Percentiles rank a stretch among this genome's conserved stretches.
phyloP scores from a whole-genome alignment of 2,797 vertebrate genomes.

The Rhinatrema bivittatum region DNA sequence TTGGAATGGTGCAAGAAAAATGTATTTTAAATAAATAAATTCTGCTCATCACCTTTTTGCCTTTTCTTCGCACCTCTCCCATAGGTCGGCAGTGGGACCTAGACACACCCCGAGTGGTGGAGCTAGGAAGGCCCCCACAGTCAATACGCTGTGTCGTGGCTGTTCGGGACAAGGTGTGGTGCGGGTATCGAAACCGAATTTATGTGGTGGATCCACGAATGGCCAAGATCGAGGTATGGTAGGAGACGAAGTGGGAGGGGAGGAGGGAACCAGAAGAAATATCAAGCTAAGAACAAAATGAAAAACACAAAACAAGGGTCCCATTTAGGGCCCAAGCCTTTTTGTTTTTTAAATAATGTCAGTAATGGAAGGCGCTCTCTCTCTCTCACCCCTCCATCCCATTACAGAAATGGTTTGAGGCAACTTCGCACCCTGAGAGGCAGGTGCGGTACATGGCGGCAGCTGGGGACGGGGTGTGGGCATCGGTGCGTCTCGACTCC shows the following conservation, averaged over 20 bases:
- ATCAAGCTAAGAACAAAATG: background rate
- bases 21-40: too few relatives aligned
- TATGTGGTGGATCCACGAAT: slow-evolving; percentile 17
- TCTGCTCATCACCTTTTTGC: background rate
- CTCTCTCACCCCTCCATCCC: too few relatives aligned
- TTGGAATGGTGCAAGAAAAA: too few relatives aligned
- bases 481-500: slow-evolving; percentile 23
- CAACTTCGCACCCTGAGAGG: slow-evolving; percentile 14
- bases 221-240: slow-evolving; percentile 15
- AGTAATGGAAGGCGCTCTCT: too few relatives aligned
- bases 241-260: background rate
- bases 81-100: slow-evolving; percentile 19
- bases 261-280: background rate
- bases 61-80: background rate
- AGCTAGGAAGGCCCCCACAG: slow-evolving; percentile 19
- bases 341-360: too few relatives aligned
- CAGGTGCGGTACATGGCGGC: slow-evolving; percentile 25
- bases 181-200: slow-evolving; percentile 23
- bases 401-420: slow-evolving; percentile 24
- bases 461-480: slow-evolving; percentile 14
- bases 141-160: slow-evolving; percentile 20
- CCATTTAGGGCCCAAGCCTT: background rate
- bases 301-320: background rate
- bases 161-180: slow-evolving; percentile 17
- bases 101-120: slow-evolving; percentile 7